Conservation (phyloP, 1,140 invertebrate genomes). For the Aphaenogaster ashmeadi region DNA sequence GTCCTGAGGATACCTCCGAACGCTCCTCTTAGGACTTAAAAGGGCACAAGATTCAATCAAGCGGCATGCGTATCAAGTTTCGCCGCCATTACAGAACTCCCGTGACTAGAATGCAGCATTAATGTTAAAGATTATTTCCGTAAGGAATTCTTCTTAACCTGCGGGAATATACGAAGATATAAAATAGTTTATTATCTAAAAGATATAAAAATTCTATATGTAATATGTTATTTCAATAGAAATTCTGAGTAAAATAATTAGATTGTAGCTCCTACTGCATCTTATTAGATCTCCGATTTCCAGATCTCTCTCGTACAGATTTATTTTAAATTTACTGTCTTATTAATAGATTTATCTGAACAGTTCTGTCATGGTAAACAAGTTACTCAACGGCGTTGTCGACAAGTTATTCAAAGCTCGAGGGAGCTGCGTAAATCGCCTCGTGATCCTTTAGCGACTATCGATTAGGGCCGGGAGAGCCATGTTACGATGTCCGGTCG, state of each 20-base stretch:
- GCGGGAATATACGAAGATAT: neutral
- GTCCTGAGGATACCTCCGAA: neutral
- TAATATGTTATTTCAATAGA: neutral
- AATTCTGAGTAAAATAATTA: neutral
- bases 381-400: neutral
- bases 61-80: constrained; percentile 28
- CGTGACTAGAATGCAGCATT: neutral
- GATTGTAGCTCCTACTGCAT: neutral
- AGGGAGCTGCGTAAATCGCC: constrained; percentile 16
- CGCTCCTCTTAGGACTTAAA: constrained; percentile 31
- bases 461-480: constrained; percentile 37
- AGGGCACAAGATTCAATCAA: constrained; percentile 44
- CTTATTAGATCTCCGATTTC: neutral
- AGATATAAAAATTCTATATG: neutral
- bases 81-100: neutral
- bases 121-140: neutral
- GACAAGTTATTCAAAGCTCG: constrained; percentile 33
- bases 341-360: neutral
- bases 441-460: constrained; percentile 25
- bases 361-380: neutral
- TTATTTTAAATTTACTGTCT: neutral
- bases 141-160: neutral
- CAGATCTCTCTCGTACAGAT: neutral
- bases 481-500: constrained; percentile 17
- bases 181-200: neutral